Evolutionary conservation across 2,113 vertebrate genomes (phyloP), one percentile per base, ranked within the genome.

Genomic region (Paraplagusia blochii): DNA sequence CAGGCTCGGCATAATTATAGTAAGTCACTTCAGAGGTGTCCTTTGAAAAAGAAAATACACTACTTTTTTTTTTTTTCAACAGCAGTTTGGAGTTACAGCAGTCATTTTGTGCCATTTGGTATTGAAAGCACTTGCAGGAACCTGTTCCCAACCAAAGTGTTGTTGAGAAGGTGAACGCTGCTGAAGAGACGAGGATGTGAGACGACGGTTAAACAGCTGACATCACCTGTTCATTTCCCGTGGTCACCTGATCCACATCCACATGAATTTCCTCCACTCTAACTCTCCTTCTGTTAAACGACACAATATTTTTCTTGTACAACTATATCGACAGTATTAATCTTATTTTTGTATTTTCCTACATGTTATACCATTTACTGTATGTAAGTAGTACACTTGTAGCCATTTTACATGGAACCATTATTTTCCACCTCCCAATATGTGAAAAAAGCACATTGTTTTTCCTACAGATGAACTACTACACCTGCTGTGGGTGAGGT

Each of bases 291-390:
- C 72, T 88, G 88, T 87, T 94, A 85, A 63, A 76, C 92, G 91
- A 94, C 93, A 91, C 89, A 88, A 92, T 95, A 95, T 96, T 95
- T 88, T 96, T 97, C 93, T 93, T 93, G 92, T 95, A 95, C 93
- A 93, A 93, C 91, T 88, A 93, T 94, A 93, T 94, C 93, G 93
- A 97, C 97, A 99, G 97, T 98, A 99, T 99, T 99, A 99, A 99
- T 96, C 95, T 97, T 98, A 98, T 99, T 98, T 99, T 99, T 98
- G 90, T 98, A 98, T 96, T 96, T 98, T 98, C 93, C 93, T 96
- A 97, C 92, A 92, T 93, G 93, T 93, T 93, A 91, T 94, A 95
- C 93, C 94, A 96, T 95, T 29, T 94, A 93, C 93, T 95, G 93
- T 96, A 94, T 93, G 90, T 94, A 29, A 29, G 22, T 93, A 93